Evolutionary conservation across 2,888 invertebrate species (phyloP).

Genomic region (Drosophila kanekoi): DNA sequence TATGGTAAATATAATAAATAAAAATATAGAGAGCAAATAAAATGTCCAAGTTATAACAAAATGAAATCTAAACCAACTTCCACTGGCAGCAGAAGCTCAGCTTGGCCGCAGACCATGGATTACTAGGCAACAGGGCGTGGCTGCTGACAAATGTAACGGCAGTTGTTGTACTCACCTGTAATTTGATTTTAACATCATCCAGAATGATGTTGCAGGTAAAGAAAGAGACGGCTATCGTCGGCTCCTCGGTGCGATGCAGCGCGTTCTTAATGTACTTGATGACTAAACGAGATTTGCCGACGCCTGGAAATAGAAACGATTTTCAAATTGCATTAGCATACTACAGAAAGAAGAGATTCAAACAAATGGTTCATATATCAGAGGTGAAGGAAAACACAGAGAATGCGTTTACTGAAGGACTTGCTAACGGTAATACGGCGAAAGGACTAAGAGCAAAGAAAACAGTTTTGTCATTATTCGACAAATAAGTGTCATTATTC

Average conservation of each 20-base stretch:
- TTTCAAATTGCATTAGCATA: background rate
- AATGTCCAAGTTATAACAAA: conserved; percentile 49
- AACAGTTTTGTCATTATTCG: too few species aligned
- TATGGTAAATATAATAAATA: background rate
- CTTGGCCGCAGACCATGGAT: conserved; percentile 55
- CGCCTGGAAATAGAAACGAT: conserved; percentile 87
- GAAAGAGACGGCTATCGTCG: conserved; percentile 96
- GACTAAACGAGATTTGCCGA: conserved; percentile 95
- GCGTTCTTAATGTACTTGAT: conserved; percentile 92
- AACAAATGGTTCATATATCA: too few species aligned
- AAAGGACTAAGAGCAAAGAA: too few species aligned
- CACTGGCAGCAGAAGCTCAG: conserved; percentile 52
- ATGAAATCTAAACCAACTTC: conserved; percentile 15
- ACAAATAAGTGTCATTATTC: too few species aligned
- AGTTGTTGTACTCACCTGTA: conserved; percentile 88
- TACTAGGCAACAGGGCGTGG: conserved; percentile 31
- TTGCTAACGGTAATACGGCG: too few species aligned
- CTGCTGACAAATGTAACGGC: background rate
- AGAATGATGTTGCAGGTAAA: conserved; percentile 93
- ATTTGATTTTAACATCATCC: conserved; percentile 89
- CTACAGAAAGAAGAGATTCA: background rate
- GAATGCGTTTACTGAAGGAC: too few species aligned
- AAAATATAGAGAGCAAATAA: conserved; percentile 42
- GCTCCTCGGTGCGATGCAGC: conserved; percentile 90
- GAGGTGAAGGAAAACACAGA: too few species aligned